Percentiles rank a stretch among this genome's conserved stretches.
phyloP scores from a whole-genome alignment of 2,113 vertebrate species.

The Brachyistius frenatus region DNA sequence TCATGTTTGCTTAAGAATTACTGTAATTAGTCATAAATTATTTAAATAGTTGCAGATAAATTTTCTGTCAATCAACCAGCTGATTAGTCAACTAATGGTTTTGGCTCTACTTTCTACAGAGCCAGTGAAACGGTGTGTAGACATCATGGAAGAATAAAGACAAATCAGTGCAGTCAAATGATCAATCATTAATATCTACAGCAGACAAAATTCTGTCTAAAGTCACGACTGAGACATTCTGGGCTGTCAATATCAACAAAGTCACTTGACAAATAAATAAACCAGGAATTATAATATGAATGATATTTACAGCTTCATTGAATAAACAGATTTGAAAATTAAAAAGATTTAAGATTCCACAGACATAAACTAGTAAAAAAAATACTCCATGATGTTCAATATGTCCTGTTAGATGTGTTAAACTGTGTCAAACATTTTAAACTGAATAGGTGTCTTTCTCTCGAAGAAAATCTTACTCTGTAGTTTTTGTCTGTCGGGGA shows the following conservation, averaged over 20 bases:
- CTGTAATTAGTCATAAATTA: neutral
- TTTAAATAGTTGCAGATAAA: neutral
- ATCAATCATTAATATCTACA: neutral
- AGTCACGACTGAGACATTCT: neutral
- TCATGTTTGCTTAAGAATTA: neutral
- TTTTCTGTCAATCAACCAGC: neutral
- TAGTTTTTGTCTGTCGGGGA: slow-evolving; percentile 93
- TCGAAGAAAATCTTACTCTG: slow-evolving; percentile 87
- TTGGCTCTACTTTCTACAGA: too few species aligned
- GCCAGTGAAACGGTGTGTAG: too few species aligned
- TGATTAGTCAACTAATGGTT: neutral
- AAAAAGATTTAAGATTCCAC: neutral
- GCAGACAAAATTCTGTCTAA: neutral
- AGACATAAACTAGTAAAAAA: neutral
- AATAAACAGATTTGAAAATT: too few species aligned
- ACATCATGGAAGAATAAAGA: neutral
- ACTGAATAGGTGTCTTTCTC: neutral
- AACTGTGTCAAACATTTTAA: neutral
- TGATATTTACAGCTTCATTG: neutral
- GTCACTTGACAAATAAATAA: neutral
- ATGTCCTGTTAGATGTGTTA: neutral
- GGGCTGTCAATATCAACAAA: neutral
- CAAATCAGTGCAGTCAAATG: neutral
- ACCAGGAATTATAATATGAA: neutral
- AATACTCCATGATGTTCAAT: neutral